phyloP scores from a whole-genome alignment of 2,888 invertebrate genomes.

The Pycnomerus fuliginosus region DNA sequence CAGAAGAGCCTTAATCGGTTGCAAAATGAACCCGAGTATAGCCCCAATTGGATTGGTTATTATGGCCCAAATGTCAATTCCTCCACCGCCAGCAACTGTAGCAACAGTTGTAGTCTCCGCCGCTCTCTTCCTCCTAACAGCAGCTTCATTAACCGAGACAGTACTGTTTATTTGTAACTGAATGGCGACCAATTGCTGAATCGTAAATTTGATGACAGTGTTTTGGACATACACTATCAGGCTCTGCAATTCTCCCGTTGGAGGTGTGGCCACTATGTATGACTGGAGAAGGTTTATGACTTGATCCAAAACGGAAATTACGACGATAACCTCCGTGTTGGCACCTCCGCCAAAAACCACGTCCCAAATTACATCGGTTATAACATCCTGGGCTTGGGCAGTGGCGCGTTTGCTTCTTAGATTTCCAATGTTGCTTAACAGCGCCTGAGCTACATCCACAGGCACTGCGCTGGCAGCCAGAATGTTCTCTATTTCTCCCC shows the following conservation, averaged over 20 bases:
- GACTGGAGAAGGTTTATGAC: no score
- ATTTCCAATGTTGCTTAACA: neutral
- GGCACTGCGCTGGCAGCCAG: conserved; percentile 1
- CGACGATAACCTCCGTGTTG: neutral
- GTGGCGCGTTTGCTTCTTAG: neutral
- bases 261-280: no score
- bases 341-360: neutral
- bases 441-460: neutral
- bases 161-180: no score
- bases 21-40: conserved; percentile 1
- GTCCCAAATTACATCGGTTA: neutral
- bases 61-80: neutral
- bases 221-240: neutral
- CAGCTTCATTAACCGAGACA: no score
- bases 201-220: no score
- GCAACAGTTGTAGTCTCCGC: neutral
- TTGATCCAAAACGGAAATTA: neutral
- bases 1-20: conserved; percentile 2
- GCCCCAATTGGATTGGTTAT: neutral
- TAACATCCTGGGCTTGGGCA: neutral
- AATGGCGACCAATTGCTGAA: no score
- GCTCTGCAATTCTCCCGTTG: no score
- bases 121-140: neutral
- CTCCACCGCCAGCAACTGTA: neutral
- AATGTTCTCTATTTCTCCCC: neutral